These are phyloP conservation scores for Melolontha melolontha DNA, from an alignment of 2,888 invertebrate species.

Conservation along the genomic window DNA sequence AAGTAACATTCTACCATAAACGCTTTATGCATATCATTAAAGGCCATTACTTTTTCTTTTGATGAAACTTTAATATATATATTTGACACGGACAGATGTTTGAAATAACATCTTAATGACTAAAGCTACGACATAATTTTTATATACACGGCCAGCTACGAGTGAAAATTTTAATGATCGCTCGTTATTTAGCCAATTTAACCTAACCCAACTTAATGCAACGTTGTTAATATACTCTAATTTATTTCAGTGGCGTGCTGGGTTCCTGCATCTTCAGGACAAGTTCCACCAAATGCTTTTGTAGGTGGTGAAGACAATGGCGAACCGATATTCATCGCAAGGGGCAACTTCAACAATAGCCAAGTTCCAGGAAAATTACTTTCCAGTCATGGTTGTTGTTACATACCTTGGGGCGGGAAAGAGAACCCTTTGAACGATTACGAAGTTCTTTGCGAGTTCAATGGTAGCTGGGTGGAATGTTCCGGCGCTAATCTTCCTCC, in stretches of 20 bases:
- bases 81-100: too few species aligned
- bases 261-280: conserved; percentile 75
- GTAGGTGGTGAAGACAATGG: conserved; percentile 74
- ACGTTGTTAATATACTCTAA: too few species aligned
- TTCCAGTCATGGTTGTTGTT: conserved; percentile 75
- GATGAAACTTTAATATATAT: too few species aligned
- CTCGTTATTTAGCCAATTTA: too few species aligned
- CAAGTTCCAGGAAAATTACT: conserved; percentile 84
- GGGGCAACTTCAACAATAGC: conserved; percentile 78
- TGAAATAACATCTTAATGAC: too few species aligned
- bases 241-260: conserved; percentile 65
- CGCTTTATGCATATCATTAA: too few species aligned
- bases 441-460: conserved; percentile 69
- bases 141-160: too few species aligned
- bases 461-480: conserved; percentile 61
- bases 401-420: conserved; percentile 82
- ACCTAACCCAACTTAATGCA: too few species aligned
- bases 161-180: too few species aligned
- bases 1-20: too few species aligned
- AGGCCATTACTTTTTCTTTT: too few species aligned
- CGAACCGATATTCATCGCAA: conserved; percentile 75
- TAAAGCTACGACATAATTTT: too few species aligned
- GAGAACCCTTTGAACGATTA: conserved; percentile 78
- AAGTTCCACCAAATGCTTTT: conserved; percentile 80
- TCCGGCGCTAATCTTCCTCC: conserved; percentile 74